These are phyloP conservation scores for Fratercula arctica DNA, from an alignment of 2,797 vertebrate species.

Conservation along the genomic window DNA sequence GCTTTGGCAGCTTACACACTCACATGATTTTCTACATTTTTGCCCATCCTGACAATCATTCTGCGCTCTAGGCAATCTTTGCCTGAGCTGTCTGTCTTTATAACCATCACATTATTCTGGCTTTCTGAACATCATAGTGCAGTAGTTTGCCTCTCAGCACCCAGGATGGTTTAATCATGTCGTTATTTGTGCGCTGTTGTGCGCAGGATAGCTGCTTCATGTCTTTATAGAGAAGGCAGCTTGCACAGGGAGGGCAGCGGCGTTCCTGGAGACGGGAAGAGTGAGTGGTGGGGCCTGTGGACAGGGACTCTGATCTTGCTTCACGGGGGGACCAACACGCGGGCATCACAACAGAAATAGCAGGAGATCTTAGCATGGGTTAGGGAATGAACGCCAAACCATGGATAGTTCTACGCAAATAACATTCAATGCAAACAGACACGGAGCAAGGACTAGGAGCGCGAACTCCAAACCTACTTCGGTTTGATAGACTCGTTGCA, in stretches of 20 bases:
- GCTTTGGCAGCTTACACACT: conserved; percentile 74
- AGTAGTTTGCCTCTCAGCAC: conserved; percentile 68
- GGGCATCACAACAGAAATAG: neutral
- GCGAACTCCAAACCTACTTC: neutral
- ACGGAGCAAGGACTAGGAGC: neutral
- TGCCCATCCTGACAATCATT: conserved; percentile 72
- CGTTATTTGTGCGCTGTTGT: conserved; percentile 46
- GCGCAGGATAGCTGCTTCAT: neutral
- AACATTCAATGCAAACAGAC: neutral
- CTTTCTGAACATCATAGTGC: conserved; percentile 67
- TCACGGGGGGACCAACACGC: neutral
- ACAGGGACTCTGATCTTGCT: neutral
- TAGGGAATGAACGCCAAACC: neutral
- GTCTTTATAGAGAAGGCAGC: neutral
- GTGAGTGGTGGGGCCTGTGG: neutral
- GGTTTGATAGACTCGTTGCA: neutral
- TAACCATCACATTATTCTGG: conserved; percentile 76
- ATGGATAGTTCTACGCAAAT: neutral
- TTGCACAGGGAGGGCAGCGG: neutral
- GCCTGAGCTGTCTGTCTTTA: conserved; percentile 70
- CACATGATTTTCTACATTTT: conserved; percentile 73
- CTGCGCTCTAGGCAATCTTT: conserved; percentile 65
- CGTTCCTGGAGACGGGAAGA: neutral
- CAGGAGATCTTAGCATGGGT: neutral
- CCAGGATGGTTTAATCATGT: conserved; percentile 61